Conservation (phyloP, 2,888 invertebrate species). For the Cenopis cana region DNA sequence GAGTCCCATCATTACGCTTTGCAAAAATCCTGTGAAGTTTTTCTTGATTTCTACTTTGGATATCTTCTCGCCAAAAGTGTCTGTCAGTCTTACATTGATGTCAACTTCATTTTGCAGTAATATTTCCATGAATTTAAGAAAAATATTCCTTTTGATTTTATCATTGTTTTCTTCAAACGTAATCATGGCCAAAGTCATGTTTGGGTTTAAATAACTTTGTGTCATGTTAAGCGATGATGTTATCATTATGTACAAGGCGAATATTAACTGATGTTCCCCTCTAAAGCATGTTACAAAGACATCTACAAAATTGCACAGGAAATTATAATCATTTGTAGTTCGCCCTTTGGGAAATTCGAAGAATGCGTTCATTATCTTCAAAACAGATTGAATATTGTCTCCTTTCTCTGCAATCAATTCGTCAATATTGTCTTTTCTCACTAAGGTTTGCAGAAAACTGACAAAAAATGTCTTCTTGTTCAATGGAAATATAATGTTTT, state of each 20-base stretch:
- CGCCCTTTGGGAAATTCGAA: slow-evolving; percentile 69
- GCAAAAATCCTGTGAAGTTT: slow-evolving; percentile 69
- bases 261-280: slow-evolving; percentile 72
- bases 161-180: slow-evolving; percentile 63
- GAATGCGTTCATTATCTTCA: slow-evolving; percentile 75
- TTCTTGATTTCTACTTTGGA: slow-evolving; percentile 75
- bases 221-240: slow-evolving; percentile 66
- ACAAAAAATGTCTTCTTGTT: slow-evolving; percentile 70
- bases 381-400: slow-evolving; percentile 75
- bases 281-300: slow-evolving; percentile 71
- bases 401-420: slow-evolving; percentile 73
- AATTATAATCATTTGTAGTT: slow-evolving; percentile 59
- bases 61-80: slow-evolving; percentile 71
- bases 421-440: slow-evolving; percentile 71
- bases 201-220: slow-evolving; percentile 71
- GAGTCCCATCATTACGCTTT: slow-evolving; percentile 70
- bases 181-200: slow-evolving; percentile 64
- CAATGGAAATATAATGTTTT: slow-evolving; percentile 69
- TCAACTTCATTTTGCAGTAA: slow-evolving; percentile 72
- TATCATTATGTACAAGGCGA: slow-evolving; percentile 74
- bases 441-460: slow-evolving; percentile 70
- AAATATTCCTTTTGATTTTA: slow-evolving; percentile 69
- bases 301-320: slow-evolving; percentile 70
- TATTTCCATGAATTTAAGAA: slow-evolving; percentile 69
- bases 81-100: slow-evolving; percentile 69